A percentile compares a stretch with the other conserved stretches of the same genome.
Conservation (phyloP, 2,888 invertebrate genomes). For the Scaptomyza flava region DNA sequence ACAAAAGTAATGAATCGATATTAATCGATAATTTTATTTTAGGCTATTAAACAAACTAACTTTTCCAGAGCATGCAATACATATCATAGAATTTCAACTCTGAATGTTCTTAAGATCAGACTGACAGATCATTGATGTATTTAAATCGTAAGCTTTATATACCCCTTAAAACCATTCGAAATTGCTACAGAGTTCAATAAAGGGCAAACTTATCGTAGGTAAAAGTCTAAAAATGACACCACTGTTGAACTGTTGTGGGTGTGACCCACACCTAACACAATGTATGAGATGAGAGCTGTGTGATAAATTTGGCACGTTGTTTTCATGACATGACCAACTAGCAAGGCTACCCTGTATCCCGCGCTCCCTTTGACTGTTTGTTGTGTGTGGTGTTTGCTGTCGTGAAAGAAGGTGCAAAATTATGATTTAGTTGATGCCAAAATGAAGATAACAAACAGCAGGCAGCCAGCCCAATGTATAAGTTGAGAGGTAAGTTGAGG, state of each 20-base stretch:
- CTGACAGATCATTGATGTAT: too few species aligned
- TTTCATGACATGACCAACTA: constrained; percentile 48
- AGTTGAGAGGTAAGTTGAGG: background rate
- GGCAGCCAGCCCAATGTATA: constrained; percentile 13
- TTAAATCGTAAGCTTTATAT: too few species aligned
- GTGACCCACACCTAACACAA: constrained; percentile 11
- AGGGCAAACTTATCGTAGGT: constrained; percentile 1
- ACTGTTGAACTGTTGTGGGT: constrained; percentile 18
- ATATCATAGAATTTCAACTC: too few species aligned
- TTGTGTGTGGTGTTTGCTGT: constrained; percentile 30
- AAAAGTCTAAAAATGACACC: constrained; percentile 1
- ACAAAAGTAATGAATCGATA: background rate
- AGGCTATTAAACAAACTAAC: background rate
- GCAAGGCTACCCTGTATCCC: background rate
- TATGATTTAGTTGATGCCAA: constrained; percentile 76
- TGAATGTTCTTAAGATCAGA: too few species aligned
- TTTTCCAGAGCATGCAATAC: too few species aligned
- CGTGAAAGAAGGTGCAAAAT: constrained; percentile 75
- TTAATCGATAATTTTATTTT: background rate
- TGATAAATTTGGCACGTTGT: constrained; percentile 56
- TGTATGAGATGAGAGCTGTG: constrained; percentile 30
- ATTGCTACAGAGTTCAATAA: background rate
- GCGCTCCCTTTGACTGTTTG: background rate
- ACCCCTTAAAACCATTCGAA: background rate
- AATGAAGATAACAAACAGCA: constrained; percentile 72